Conservation (phyloP, 2,113 vertebrate genomes). For the Pseudorhombus dupliciocellatus region DNA sequence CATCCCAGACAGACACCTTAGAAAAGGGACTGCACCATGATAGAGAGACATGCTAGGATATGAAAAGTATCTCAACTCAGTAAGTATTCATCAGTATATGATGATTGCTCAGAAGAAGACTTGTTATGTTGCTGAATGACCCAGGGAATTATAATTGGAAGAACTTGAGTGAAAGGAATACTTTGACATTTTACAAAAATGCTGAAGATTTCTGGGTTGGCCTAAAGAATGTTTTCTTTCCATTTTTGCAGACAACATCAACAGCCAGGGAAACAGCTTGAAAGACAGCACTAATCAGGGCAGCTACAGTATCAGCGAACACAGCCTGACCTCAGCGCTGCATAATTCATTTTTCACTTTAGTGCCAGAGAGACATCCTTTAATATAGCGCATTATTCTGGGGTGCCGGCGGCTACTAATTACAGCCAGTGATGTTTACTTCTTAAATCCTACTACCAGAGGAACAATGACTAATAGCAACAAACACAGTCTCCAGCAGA, state of each 20-base stretch:
- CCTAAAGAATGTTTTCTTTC: not conserved
- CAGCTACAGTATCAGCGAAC: not conserved
- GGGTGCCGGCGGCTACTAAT: not conserved
- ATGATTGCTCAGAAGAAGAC: too few relatives aligned
- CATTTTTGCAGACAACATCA: slow-evolving; percentile 1
- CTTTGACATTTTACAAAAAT: too few relatives aligned
- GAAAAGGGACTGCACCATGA: too few relatives aligned
- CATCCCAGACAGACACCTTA: too few relatives aligned
- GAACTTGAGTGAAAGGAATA: not conserved
- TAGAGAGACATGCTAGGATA: too few relatives aligned
- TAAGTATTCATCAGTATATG: too few relatives aligned
- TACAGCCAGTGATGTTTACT: not conserved
- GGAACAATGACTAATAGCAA: not conserved
- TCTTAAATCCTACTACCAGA: too few relatives aligned
- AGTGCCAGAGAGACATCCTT: not conserved
- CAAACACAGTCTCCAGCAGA: not conserved
- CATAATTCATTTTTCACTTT: not conserved
- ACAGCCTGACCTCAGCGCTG: not conserved
- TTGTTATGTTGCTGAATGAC: too few relatives aligned
- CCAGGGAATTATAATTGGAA: not conserved
- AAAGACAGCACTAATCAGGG: not conserved
- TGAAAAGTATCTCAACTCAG: too few relatives aligned
- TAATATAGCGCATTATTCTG: not conserved
- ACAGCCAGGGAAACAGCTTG: slow-evolving; percentile 7
- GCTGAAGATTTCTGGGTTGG: too few relatives aligned